These are phyloP conservation scores for Myotis daubentonii DNA, from an alignment of 2,797 vertebrate genomes.

Conservation along the genomic window DNA sequence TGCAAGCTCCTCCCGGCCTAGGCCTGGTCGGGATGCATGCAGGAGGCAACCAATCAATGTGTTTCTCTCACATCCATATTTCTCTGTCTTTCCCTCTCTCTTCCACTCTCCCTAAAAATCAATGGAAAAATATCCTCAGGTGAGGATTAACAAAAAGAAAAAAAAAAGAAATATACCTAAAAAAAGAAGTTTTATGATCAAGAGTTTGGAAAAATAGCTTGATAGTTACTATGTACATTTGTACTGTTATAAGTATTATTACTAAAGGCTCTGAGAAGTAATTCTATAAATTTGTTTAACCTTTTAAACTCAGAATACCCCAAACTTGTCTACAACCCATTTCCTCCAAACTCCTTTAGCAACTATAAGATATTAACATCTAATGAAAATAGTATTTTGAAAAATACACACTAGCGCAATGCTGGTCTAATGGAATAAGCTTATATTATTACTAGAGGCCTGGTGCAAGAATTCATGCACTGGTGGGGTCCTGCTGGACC, in stretches of 20 bases:
- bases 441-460: not conserved
- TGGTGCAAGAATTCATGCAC: no score
- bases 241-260: not conserved
- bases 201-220: not conserved
- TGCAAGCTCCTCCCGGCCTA: no score
- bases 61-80: no score
- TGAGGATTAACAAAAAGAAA: no score
- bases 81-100: no score
- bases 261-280: conserved; percentile 1
- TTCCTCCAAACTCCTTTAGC: not conserved
- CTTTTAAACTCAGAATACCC: conserved; percentile 17
- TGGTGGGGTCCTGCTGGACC: no score
- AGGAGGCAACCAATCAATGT: no score
- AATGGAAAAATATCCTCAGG: no score
- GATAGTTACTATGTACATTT: not conserved
- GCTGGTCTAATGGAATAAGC: not conserved
- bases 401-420: not conserved
- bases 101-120: no score
- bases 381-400: not conserved
- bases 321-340: not conserved
- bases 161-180: not conserved
- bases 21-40: no score
- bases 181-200: conserved; percentile 41
- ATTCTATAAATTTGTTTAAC: conserved; percentile 2
- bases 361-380: not conserved